Conservation (phyloP, 2,113 vertebrate genomes). For the Paramisgurnus dabryanus region DNA sequence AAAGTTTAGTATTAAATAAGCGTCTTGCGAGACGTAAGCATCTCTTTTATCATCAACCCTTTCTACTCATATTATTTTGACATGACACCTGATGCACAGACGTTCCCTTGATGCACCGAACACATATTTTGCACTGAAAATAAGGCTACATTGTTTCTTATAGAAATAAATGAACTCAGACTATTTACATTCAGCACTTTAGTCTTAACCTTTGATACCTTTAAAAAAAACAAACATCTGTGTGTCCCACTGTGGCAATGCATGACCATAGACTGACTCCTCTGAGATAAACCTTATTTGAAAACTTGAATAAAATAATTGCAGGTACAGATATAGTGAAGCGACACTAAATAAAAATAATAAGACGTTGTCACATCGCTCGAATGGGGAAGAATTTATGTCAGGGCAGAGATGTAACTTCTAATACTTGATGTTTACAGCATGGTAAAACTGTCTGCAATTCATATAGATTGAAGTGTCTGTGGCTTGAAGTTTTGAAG, state of each 20-base stretch:
- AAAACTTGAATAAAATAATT: not conserved
- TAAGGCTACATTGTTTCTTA: slow-evolving; percentile 28
- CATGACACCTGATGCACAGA: not conserved
- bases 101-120: too few relatives aligned
- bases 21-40: too few relatives aligned
- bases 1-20: too few relatives aligned
- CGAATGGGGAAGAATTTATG: not conserved
- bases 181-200: slow-evolving; percentile 60
- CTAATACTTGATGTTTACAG: slow-evolving; percentile 12
- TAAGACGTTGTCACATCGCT: too few relatives aligned
- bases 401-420: not conserved
- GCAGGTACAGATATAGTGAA: not conserved
- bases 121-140: not conserved
- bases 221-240: not conserved
- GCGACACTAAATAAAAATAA: too few relatives aligned
- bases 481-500: not conserved
- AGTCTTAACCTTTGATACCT: slow-evolving; percentile 48
- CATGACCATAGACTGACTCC: slow-evolving; percentile 4
- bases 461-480: not conserved
- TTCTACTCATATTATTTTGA: too few relatives aligned
- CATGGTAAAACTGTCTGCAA: not conserved
- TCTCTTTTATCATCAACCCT: too few relatives aligned
- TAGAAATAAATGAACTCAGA: slow-evolving; percentile 40
- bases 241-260: slow-evolving; percentile 37
- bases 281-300: slow-evolving; percentile 1